Evolutionary conservation across 2,888 invertebrate species (phyloP), one percentile per base, ranked within the genome.

Genomic region (Pristionchus fissidentatus): DNA sequence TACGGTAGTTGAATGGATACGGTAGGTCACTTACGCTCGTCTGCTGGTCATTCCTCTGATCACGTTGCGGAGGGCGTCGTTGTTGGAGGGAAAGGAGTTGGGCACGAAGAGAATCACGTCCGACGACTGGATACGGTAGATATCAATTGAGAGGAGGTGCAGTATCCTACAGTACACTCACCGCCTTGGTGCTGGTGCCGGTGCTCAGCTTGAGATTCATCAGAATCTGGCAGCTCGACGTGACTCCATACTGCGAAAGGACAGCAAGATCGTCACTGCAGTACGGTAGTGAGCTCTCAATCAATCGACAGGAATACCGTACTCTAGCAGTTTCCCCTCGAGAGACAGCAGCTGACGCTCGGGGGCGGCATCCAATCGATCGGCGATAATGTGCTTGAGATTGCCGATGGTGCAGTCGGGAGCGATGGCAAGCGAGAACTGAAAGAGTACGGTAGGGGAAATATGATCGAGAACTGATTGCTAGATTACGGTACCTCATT

Each of bases 71-170:
- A 81, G 62, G 32, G 80, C 80, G n/a, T 81, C 80, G 46, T 81
- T 62, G 29, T 46, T 46, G 26, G 60, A 52, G 8, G 80, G 80
- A 29, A 81, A 81, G 15, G 52, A 43, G 35, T 81, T 81, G 35
- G 80, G 80, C 19, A 81, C 80, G 62, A 81, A 81, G 41, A 81
- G 38, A 38, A 81, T 81, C 4, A 81, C 80, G 32, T 81, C 80
- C 0, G 62, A 43, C 5, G 80, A 81, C 62, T 81, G 43, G 0
- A 46, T 62, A 38, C 35, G 32, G 32, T 22, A 78, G 1, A 1
- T 3, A 79, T 38, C 29, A 38, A 52, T 52, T 55, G 22, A 15
- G 35, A 19, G n/a, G 3, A 35, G 13, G 15, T 70, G 26, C 70
- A 41, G 70, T 70, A 70, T 41, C 41, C 43, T n/a, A n/a, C n/a